Evolutionary conservation across 2,113 vertebrate genomes (phyloP).

Genomic region (Leucopsar rothschildi): DNA sequence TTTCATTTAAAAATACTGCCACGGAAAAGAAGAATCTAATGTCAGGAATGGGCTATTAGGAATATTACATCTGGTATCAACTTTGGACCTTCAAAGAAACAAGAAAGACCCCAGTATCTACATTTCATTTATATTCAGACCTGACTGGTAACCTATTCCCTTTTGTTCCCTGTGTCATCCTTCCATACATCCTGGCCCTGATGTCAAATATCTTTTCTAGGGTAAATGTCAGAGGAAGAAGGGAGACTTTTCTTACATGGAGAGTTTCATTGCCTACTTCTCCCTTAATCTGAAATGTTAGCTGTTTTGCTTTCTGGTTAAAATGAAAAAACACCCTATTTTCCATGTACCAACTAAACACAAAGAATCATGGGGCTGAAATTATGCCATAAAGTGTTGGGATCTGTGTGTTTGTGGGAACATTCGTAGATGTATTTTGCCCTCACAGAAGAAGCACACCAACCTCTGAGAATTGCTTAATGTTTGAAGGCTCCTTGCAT

Average conservation of each 20-base stretch:
- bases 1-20: slow-evolving; percentile 33
- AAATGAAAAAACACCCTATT: not conserved
- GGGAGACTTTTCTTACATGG: not conserved
- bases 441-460: not conserved
- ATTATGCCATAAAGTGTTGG: not conserved
- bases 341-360: not conserved
- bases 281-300: not conserved
- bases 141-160: not conserved
- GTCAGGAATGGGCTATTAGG: not conserved
- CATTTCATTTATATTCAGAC: slow-evolving; percentile 7
- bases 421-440: not conserved
- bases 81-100: not conserved
- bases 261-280: not conserved
- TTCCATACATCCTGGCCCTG: not conserved
- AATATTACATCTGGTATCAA: not conserved
- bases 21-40: not conserved
- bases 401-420: not conserved
- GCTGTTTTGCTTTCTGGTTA: not conserved
- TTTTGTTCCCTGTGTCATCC: not conserved
- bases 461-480: not conserved
- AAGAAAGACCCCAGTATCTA: not conserved
- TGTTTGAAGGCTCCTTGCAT: not conserved
- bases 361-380: not conserved
- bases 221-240: slow-evolving; percentile 9
- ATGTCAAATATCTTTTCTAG: slow-evolving; percentile 11